A percentile compares a stretch with the other conserved stretches of the same genome.
These are phyloP conservation scores for Ommatoiulus sabulosus DNA, from an alignment of 2,888 invertebrate species.

Conservation along the genomic window DNA sequence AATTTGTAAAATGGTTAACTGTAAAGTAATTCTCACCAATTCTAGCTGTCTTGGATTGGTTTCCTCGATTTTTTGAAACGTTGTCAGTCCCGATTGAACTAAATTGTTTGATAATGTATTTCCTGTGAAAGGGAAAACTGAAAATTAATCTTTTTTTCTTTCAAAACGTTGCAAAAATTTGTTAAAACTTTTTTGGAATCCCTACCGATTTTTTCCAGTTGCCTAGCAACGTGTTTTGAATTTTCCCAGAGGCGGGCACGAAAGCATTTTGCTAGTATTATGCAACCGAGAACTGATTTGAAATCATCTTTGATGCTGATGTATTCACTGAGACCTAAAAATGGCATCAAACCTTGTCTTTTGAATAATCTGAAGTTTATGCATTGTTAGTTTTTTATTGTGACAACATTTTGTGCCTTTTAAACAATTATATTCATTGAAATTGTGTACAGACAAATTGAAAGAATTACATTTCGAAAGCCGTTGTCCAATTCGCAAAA, in stretches of 20 bases:
- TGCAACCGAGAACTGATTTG: slow-evolving; percentile 72
- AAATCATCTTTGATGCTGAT: slow-evolving; percentile 69
- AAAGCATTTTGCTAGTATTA: slow-evolving; percentile 77
- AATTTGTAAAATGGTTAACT: not conserved
- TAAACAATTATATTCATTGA: too few species aligned
- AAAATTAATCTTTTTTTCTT: too few species aligned
- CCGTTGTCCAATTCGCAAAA: slow-evolving; percentile 77
- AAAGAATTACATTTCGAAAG: slow-evolving; percentile 74
- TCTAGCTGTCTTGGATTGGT: slow-evolving; percentile 81
- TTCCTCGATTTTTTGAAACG: slow-evolving; percentile 75
- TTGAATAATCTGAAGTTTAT: not conserved
- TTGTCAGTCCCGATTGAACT: slow-evolving; percentile 76
- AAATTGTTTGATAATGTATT: slow-evolving; percentile 71
- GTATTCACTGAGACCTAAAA: slow-evolving; percentile 67
- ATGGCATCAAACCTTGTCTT: not conserved
- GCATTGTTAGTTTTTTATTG: not conserved
- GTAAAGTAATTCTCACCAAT: slow-evolving; percentile 69
- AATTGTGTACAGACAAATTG: not conserved
- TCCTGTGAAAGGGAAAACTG: not conserved
- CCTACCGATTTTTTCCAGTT: slow-evolving; percentile 76
- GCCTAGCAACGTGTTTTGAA: slow-evolving; percentile 76
- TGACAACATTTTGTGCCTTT: too few species aligned
- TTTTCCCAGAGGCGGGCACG: slow-evolving; percentile 80
- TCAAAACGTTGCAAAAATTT: not conserved
- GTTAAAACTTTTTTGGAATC: too few species aligned